Base-by-base conservation (phyloP, 2,113 vertebrate species). In the Eira barbara region DNA sequence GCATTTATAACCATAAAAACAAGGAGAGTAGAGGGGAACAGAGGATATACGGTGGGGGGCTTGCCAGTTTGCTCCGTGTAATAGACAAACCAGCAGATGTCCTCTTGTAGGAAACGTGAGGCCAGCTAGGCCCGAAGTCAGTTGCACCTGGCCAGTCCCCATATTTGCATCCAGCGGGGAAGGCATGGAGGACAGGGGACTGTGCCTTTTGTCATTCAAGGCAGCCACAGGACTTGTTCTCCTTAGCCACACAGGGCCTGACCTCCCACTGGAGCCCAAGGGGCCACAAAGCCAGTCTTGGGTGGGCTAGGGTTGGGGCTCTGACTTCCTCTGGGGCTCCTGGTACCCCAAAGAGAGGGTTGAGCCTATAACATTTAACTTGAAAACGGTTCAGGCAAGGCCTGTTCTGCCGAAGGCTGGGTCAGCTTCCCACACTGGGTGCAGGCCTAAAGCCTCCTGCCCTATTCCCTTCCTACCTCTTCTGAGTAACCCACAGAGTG, bases 271-370 rank as follows among this genome's bases (percentile, higher is more conserved):
- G 49, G 78, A 78, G 71, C 11, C 71, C 10, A 0, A 34, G 47
- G 29, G 42, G 21, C 36, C 39, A 69, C 29, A 49, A 59, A 45
- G 36, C 49, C 49, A 52, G 83, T 23, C 71, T 61, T 20, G 7
- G 14, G 3, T 47, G 7, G 29, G 21, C 11, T 1, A 27, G 23
- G 1, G 10, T 12, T 4, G 8, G 45, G 18, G 23, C 45, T n/a
- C 47, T 86, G 52, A 45, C 90, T 63, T 80, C 65, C 45, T 83
- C 55, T 65, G 39, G 49, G 55, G 23, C 20, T 31, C 47, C 79
- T 25, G 42, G 42, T 13, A 2, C 59, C 39, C 52, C 23, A n/a
- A 36, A 65, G 23, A 52, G 47, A 90, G 29, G 42, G 15, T 25
- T 23, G 23, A 78, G 14, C 52, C 71, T 20, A 0, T 31, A 6